These are phyloP conservation scores for Eriosoma lanigerum DNA, from an alignment of 1,140 invertebrate genomes.

Conservation along the genomic window DNA sequence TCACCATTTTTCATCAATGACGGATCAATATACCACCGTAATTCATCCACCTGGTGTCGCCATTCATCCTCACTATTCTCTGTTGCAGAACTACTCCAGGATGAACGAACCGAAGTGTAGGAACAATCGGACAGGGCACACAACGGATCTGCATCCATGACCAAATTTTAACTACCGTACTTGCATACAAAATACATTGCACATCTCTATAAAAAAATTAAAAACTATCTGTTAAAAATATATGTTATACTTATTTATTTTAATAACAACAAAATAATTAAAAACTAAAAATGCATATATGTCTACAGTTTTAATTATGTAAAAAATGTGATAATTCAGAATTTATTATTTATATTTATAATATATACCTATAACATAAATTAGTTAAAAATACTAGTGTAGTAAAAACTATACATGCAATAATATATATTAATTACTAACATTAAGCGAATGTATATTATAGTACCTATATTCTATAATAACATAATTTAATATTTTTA, in stretches of 20 bases:
- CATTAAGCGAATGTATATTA: not conserved
- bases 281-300: no score
- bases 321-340: no score
- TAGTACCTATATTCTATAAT: no score
- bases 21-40: conserved; percentile 30
- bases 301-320: no score
- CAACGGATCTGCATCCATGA: conserved; percentile 23
- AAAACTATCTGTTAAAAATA: no score
- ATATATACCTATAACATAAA: no score
- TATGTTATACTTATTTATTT: no score
- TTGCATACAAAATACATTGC: not conserved
- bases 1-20: not conserved
- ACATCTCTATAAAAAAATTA: not conserved
- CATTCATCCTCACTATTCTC: conserved; percentile 46
- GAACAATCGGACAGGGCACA: conserved; percentile 37
- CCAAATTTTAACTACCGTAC: not conserved
- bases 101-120: conserved; percentile 22
- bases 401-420: no score
- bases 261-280: no score
- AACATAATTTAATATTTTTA: conserved; percentile 17
- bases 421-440: not conserved
- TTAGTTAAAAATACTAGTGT: no score
- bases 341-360: no score
- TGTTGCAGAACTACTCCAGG: conserved; percentile 33
- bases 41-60: conserved; percentile 31